phyloP scores from a whole-genome alignment of 1,140 invertebrate species.

The Anastrepha ludens region DNA sequence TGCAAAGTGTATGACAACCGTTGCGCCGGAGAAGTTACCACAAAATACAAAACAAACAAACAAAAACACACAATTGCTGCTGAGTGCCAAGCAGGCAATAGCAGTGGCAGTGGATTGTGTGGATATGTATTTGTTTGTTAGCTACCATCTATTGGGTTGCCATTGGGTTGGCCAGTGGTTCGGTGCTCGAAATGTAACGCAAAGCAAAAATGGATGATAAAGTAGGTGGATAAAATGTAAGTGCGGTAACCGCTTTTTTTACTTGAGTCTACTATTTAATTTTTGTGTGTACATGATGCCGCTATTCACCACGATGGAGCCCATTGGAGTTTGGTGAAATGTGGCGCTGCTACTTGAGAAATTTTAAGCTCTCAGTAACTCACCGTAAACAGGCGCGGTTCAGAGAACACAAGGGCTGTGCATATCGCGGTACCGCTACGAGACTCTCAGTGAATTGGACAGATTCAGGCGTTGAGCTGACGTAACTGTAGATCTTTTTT shows the following conservation, averaged over 20 bases:
- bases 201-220: not conserved
- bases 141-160: not conserved
- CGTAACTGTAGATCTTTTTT: too few relatives aligned
- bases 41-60: constrained; percentile 15
- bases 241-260: not conserved
- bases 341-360: not conserved
- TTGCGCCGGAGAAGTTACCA: constrained; percentile 36
- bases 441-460: too few relatives aligned
- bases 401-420: too few relatives aligned
- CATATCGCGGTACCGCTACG: too few relatives aligned
- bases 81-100: not conserved
- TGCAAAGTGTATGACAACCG: constrained; percentile 21
- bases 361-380: not conserved
- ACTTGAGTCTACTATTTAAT: not conserved
- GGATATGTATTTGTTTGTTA: not conserved
- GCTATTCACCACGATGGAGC: constrained; percentile 20
- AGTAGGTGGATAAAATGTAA: not conserved
- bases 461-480: too few relatives aligned
- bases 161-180: not conserved
- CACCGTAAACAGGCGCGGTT: too few relatives aligned
- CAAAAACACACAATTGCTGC: not conserved
- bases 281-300: not conserved
- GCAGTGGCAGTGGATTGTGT: constrained; percentile 15
- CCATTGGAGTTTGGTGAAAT: not conserved
- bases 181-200: not conserved